Evolutionary conservation across 2,113 vertebrate species (phyloP).

Genomic region (Natator depressus): DNA sequence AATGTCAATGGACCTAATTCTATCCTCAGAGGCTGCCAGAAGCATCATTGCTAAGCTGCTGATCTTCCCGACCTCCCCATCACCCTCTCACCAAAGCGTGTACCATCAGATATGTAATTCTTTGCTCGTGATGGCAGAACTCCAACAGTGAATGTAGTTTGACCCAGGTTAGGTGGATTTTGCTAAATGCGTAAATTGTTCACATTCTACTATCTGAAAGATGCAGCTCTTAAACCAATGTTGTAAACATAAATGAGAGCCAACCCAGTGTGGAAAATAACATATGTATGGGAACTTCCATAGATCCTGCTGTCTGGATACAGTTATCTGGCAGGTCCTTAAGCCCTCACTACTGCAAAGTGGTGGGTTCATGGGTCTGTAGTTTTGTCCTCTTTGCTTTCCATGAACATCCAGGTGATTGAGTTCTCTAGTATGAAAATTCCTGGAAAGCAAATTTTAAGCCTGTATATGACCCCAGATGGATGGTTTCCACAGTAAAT

Average conservation of each 20-base stretch:
- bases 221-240: slow-evolving; percentile 19
- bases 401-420: background rate
- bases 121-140: slow-evolving; percentile 17
- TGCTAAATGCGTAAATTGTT: slow-evolving; percentile 54
- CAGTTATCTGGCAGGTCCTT: background rate
- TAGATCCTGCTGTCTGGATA: background rate
- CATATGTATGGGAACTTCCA: background rate
- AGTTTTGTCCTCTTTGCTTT: background rate
- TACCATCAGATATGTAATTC: slow-evolving; percentile 50
- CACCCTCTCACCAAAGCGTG: slow-evolving; percentile 59
- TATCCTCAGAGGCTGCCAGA: slow-evolving; percentile 34
- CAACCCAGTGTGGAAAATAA: background rate
- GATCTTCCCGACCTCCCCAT: slow-evolving; percentile 34
- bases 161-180: slow-evolving; percentile 61
- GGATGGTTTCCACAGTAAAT: slow-evolving; percentile 11
- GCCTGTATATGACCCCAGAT: background rate
- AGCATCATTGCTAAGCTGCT: slow-evolving; percentile 34
- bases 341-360: slow-evolving; percentile 8
- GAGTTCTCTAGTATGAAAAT: background rate
- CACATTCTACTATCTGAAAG: slow-evolving; percentile 48
- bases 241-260: slow-evolving; percentile 8
- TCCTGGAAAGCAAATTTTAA: background rate
- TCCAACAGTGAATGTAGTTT: slow-evolving; percentile 26
- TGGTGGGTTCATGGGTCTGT: background rate
- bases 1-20: slow-evolving; percentile 3